Percentiles rank a stretch among this genome's conserved stretches.
Conservation (phyloP, 2,888 invertebrate species). For the Sclerodermus sp. region DNA sequence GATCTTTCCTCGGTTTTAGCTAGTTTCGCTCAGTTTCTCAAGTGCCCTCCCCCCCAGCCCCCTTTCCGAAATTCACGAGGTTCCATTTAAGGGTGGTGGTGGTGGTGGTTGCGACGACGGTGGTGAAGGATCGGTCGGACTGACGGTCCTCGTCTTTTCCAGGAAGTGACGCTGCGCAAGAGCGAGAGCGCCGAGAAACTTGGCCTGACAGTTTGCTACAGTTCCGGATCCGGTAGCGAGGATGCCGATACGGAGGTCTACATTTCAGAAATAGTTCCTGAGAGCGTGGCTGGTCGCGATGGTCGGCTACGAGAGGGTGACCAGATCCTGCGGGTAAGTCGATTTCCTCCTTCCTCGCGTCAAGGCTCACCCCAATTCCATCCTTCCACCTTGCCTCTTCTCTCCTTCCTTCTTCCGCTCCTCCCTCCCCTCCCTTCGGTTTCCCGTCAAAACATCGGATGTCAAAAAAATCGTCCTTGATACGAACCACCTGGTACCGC, state of each 20-base stretch:
- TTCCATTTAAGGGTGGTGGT: too few species aligned
- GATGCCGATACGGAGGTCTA: slow-evolving; percentile 67
- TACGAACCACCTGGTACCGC: too few species aligned
- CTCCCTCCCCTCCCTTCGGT: slow-evolving; percentile 9
- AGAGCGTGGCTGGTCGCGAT: slow-evolving; percentile 64
- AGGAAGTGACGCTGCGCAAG: slow-evolving; percentile 70
- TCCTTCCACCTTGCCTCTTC: slow-evolving; percentile 12
- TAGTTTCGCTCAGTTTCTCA: too few species aligned
- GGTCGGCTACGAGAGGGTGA: slow-evolving; percentile 66
- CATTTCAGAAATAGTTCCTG: slow-evolving; percentile 67
- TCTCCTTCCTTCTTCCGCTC: slow-evolving; percentile 4
- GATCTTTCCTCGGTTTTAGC: too few species aligned
- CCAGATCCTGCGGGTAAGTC: slow-evolving; percentile 64
- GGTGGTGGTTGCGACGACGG: too few species aligned
- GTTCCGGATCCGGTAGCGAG: slow-evolving; percentile 62
- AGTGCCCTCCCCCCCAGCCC: too few species aligned
- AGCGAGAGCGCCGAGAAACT: slow-evolving; percentile 64
- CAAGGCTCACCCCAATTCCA: too few species aligned
- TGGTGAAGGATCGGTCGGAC: background rate
- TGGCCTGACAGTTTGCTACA: slow-evolving; percentile 71
- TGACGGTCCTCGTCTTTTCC: slow-evolving; percentile 18
- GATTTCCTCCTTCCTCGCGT: background rate
- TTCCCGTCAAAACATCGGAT: background rate
- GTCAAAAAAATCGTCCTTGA: too few species aligned
- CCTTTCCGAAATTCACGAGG: too few species aligned